Percentiles rank a stretch among this genome's conserved stretches.
Conservation (phyloP, 1,140 invertebrate species). For the Drosophila littoralis region DNA sequence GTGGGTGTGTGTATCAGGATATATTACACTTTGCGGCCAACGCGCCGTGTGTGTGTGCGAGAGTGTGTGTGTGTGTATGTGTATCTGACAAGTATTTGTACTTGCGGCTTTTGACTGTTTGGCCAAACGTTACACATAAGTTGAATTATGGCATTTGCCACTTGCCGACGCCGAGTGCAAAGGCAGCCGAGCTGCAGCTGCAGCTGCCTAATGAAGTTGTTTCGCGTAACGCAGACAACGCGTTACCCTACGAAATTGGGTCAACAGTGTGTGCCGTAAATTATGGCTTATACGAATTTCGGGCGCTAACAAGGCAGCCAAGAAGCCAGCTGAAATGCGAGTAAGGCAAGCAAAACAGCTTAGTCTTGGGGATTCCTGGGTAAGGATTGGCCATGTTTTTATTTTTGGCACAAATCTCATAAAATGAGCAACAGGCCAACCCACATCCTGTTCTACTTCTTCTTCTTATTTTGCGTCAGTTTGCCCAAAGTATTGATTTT, state of each 20-base stretch:
- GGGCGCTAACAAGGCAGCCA: slow-evolving; percentile 36
- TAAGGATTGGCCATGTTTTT: slow-evolving; percentile 10
- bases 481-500: slow-evolving; percentile 36
- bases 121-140: slow-evolving; percentile 40
- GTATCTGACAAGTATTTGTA: slow-evolving; percentile 72
- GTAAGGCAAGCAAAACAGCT: slow-evolving; percentile 15
- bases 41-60: not conserved
- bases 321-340: slow-evolving; percentile 12
- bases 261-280: slow-evolving; percentile 62
- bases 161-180: slow-evolving; percentile 28
- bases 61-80: not conserved
- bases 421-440: slow-evolving; percentile 44
- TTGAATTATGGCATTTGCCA: slow-evolving; percentile 67
- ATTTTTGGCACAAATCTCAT: slow-evolving; percentile 48
- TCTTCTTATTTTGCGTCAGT: no score
- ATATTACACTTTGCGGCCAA: slow-evolving; percentile 60
- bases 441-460: not conserved
- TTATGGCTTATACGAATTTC: slow-evolving; percentile 50
- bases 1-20: slow-evolving; percentile 57
- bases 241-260: slow-evolving; percentile 43
- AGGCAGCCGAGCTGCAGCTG: slow-evolving; percentile 12
- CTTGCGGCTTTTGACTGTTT: slow-evolving; percentile 57
- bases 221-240: slow-evolving; percentile 22
- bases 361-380: slow-evolving; percentile 2
- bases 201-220: slow-evolving; percentile 66